phyloP scores from a whole-genome alignment of 2,113 vertebrate species.

The Hippocampus abdominalis region DNA sequence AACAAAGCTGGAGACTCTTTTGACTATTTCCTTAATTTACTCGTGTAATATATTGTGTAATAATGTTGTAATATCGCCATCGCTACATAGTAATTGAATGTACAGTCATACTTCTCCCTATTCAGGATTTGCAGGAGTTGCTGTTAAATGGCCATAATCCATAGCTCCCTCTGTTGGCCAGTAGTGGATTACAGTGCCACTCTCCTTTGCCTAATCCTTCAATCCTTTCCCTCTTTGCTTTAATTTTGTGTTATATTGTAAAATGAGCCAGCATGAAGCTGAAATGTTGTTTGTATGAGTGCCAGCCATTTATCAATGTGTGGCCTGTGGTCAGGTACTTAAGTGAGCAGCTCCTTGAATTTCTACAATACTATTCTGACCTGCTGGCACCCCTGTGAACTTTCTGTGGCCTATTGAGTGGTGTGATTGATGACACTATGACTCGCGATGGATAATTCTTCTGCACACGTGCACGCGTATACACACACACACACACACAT shows the following conservation, averaged over 20 bases:
- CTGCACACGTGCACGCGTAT: background rate
- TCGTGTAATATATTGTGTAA: background rate
- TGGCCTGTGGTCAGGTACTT: constrained; percentile 9
- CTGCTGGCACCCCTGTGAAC: constrained; percentile 4
- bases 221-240: background rate
- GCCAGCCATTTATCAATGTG: constrained; percentile 4
- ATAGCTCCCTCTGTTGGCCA: constrained; percentile 8
- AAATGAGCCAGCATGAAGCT: background rate
- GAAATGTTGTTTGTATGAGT: constrained; percentile 12
- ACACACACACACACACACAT: background rate
- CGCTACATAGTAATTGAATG: background rate
- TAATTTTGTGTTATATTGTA: constrained; percentile 5
- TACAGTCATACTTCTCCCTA: background rate
- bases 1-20: background rate
- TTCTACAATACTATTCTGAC: constrained; percentile 8
- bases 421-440: constrained; percentile 15
- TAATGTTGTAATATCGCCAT: background rate
- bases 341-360: constrained; percentile 10
- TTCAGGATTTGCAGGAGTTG: background rate
- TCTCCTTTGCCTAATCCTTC: background rate
- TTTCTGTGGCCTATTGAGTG: constrained; percentile 15
- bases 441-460: constrained; percentile 8
- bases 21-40: background rate
- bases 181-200: background rate
- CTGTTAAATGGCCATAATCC: constrained; percentile 1